Evolutionary conservation across 2,888 invertebrate species (phyloP), one percentile per base, ranked within the genome.

Genomic region (Deilephila porcellus): DNA sequence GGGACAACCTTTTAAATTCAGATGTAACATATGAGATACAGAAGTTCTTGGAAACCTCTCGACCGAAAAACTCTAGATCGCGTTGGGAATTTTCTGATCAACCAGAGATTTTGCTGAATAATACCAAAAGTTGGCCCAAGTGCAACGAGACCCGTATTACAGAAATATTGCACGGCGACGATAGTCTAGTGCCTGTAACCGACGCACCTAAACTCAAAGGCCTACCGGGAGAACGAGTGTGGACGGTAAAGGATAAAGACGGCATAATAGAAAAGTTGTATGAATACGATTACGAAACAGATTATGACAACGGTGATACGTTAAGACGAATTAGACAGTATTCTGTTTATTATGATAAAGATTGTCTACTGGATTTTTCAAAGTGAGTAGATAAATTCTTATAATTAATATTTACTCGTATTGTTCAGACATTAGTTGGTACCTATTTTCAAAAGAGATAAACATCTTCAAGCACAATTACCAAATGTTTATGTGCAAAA

Each of bases 211-310:
- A 84, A 80, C 83, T 91, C 0, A 89, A 87, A 77, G 89, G 92
- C 3, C 84, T 91, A n/a, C 90, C 92, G 1, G 92, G 92, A 53
- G 92, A 93, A 82, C 90, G 81, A 74, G 86, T 93, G 60, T 93
- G 91, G 91, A 92, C 93, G 2, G 86, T 93, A 0, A 93, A 93
- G 85, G 92, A 93, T 77, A 91, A 90, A 82, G 83, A 92, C 75
- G 94, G 94, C 20, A 82, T 93, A 3, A 93, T 93, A 76, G 89
- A 93, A 82, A 93, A 91, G 77, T 80, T 94, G 37, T 94, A 92
- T 74, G 93, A 93, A 84, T 93, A 88, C 75, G 88, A 91, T 76
- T 89, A 78, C 63, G 88, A 85, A 60, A 82, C 87, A 19, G 87
- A 88, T 73, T 87, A 86, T 52, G 87, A 92, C 75, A 88, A 86